Evolutionary conservation across 2,797 vertebrate species (phyloP).

Genomic region (Halcyon badia): DNA sequence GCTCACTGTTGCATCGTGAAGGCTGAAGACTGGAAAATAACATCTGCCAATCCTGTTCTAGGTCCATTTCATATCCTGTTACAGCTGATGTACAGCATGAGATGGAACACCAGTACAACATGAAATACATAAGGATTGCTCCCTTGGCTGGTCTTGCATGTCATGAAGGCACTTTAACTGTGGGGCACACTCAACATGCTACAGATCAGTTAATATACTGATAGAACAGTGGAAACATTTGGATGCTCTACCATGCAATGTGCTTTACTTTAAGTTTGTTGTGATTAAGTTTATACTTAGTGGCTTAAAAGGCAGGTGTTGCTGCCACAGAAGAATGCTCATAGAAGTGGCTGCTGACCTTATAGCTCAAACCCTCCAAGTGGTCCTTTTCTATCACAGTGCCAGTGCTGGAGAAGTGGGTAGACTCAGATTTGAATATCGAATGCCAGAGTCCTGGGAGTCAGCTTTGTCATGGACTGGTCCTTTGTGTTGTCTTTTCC

Average conservation of each 20-base stretch:
- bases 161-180: neutral
- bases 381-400: neutral
- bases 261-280: neutral
- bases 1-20: neutral
- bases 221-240: neutral
- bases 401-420: neutral
- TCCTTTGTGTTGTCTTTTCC: neutral
- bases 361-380: neutral
- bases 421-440: neutral
- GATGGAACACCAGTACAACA: neutral
- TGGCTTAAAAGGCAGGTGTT: neutral
- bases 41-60: neutral
- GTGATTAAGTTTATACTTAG: neutral
- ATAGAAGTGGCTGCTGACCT: neutral
- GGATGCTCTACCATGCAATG: neutral
- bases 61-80: neutral
- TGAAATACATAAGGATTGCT: neutral
- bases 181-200: neutral
- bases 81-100: neutral
- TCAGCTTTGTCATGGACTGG: neutral
- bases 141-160: neutral
- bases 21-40: neutral
- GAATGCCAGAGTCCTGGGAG: neutral
- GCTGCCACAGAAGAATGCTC: neutral
- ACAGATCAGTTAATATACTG: neutral